These are phyloP conservation scores for Spilarctia lutea DNA, from an alignment of 2,888 invertebrate genomes.

Conservation along the genomic window DNA sequence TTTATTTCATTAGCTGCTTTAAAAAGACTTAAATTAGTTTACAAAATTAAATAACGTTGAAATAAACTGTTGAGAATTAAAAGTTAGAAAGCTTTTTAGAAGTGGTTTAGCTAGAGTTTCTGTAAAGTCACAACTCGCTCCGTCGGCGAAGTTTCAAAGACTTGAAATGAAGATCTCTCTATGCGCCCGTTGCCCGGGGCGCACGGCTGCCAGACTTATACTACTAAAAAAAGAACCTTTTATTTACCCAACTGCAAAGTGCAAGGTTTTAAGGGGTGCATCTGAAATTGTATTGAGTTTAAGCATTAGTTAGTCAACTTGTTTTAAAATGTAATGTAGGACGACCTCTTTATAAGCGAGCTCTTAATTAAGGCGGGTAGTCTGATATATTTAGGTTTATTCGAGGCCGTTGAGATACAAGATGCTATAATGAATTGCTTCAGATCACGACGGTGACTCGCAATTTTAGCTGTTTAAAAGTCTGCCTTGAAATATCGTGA, in stretches of 20 bases:
- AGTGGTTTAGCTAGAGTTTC: conserved; percentile 49
- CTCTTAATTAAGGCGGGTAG: conserved; percentile 57
- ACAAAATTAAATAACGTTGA: not conserved
- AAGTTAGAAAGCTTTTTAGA: conserved; percentile 41
- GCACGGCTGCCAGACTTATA: conserved; percentile 42
- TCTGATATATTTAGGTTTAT: conserved; percentile 41
- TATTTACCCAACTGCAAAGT: conserved; percentile 22
- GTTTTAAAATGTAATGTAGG: conserved; percentile 39
- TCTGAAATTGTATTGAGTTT: conserved; percentile 29
- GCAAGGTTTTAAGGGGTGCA: conserved; percentile 20
- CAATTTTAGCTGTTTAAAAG: not conserved
- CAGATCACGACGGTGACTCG: not conserved
- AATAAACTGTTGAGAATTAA: conserved; percentile 26
- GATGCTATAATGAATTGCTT: conserved; percentile 21
- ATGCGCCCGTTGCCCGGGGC: conserved; percentile 43
- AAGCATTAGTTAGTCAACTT: conserved; percentile 41
- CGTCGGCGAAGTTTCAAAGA: conserved; percentile 57
- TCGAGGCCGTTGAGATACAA: conserved; percentile 35
- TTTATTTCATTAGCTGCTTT: not conserved
- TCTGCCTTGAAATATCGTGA: not conserved
- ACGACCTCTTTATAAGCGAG: conserved; percentile 54
- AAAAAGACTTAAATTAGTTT: not conserved
- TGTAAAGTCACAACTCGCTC: conserved; percentile 50
- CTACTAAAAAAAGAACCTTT: conserved; percentile 38
- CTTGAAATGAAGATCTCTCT: conserved; percentile 55